Conservation (phyloP, 2,113 vertebrate genomes). For the Pseudorasbora parva region DNA sequence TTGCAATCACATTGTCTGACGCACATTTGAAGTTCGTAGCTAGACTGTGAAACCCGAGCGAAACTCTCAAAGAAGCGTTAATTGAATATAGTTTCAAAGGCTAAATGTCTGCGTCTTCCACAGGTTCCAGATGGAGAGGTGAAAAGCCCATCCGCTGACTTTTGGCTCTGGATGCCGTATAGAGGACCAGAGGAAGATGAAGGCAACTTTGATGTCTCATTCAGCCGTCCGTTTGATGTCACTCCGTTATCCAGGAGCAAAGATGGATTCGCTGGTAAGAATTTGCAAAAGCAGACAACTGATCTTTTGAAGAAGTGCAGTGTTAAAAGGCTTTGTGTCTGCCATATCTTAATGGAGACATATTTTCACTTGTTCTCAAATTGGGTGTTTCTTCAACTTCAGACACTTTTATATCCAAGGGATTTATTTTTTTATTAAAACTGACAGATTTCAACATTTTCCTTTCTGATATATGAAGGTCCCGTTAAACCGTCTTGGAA, state of each 20-base stretch:
- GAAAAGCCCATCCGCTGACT: constrained; percentile 62
- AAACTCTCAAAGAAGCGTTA: constrained; percentile 58
- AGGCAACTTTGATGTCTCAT: constrained; percentile 69
- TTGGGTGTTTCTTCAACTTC: constrained; percentile 4
- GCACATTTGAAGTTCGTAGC: not conserved
- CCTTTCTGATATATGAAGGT: not conserved
- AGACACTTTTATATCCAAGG: not conserved
- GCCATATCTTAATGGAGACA: constrained; percentile 50
- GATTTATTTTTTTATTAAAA: constrained; percentile 14
- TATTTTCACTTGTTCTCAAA: constrained; percentile 32
- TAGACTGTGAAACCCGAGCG: not conserved
- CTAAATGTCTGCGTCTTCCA: constrained; percentile 55
- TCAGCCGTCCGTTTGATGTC: constrained; percentile 65
- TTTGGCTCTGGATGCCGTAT: constrained; percentile 58
- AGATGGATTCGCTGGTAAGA: constrained; percentile 49
- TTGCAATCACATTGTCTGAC: not conserved
- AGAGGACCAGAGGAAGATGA: constrained; percentile 63
- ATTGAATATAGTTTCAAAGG: constrained; percentile 60
- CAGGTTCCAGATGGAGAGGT: constrained; percentile 36
- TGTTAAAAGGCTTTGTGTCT: constrained; percentile 37
- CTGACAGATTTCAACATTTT: constrained; percentile 4
- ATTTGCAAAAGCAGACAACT: constrained; percentile 55
- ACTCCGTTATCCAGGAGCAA: constrained; percentile 60
- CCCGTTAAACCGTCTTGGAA: not conserved
- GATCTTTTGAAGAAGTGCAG: constrained; percentile 59